phyloP scores from a whole-genome alignment of 1,140 invertebrate genomes.

The Macrobrachium rosenbergii region DNA sequence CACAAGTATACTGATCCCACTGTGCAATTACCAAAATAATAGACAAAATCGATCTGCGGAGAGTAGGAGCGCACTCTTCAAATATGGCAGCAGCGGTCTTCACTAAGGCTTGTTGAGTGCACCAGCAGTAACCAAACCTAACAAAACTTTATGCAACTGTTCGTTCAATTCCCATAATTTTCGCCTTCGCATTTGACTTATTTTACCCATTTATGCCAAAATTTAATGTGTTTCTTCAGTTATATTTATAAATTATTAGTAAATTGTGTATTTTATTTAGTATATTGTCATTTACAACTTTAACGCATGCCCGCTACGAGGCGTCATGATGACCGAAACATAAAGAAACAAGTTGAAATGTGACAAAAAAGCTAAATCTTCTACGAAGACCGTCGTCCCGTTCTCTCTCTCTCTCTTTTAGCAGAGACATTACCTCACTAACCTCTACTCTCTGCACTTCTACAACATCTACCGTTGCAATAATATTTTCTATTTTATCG shows the following conservation, averaged over 20 bases:
- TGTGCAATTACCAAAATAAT: conserved; percentile 55
- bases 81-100: conserved; percentile 61
- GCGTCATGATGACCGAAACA: background rate
- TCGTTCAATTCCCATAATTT: conserved; percentile 44
- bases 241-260: background rate
- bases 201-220: background rate
- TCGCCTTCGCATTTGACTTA: background rate
- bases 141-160: conserved; percentile 20
- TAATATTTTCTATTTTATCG: background rate
- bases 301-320: too few relatives aligned
- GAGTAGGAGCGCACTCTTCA: conserved; percentile 62
- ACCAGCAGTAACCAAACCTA: conserved; percentile 24
- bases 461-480: background rate
- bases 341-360: conserved; percentile 27
- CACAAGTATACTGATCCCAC: conserved; percentile 37
- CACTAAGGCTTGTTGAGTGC: conserved; percentile 60
- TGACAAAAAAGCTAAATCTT: conserved; percentile 33
- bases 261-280: background rate
- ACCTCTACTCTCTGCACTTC: conserved; percentile 18
- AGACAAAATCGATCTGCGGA: conserved; percentile 59
- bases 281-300: background rate
- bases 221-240: background rate
- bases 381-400: conserved; percentile 47
- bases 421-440: conserved; percentile 41
- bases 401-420: conserved; percentile 53